phyloP scores from a whole-genome alignment of 2,797 vertebrate genomes.

The Hephaestus fuliginosus region DNA sequence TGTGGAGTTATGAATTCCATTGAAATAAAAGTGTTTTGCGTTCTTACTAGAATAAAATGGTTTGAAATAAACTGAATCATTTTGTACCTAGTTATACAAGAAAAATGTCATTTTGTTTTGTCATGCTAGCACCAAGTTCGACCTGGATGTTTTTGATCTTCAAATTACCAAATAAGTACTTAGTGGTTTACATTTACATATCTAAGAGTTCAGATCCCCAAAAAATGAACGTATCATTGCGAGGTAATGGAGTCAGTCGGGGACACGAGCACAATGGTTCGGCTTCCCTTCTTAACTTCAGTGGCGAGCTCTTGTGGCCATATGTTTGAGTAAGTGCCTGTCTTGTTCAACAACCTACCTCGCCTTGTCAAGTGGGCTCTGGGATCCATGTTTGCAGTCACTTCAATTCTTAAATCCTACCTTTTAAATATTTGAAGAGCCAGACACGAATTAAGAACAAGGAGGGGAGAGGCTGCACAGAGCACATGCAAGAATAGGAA shows the following conservation, averaged over 20 bases:
- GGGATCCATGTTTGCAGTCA: constrained; percentile 66
- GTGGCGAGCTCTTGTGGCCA: constrained; percentile 24
- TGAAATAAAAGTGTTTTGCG: too few relatives aligned
- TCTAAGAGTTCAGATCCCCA: background rate
- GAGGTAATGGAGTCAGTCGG: background rate
- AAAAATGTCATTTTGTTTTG: background rate
- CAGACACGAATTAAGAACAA: constrained; percentile 63
- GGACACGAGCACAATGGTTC: constrained; percentile 3
- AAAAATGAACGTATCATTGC: constrained; percentile 3
- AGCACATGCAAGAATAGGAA: constrained; percentile 50
- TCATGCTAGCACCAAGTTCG: background rate
- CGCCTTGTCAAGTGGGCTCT: constrained; percentile 43
- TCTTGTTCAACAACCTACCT: constrained; percentile 57
- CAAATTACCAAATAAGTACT: background rate
- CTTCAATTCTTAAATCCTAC: constrained; percentile 63
- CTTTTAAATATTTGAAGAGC: constrained; percentile 78
- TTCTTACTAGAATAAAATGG: too few relatives aligned
- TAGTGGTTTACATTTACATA: background rate
- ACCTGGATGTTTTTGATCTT: background rate
- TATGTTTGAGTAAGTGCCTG: constrained; percentile 64
- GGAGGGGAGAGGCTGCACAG: constrained; percentile 37
- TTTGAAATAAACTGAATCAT: too few relatives aligned
- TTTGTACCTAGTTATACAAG: too few relatives aligned
- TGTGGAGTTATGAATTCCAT: too few relatives aligned
- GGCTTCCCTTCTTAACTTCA: constrained; percentile 9